Conservation (phyloP, 1,140 invertebrate genomes). For the Heliconius hewitsoni region DNA sequence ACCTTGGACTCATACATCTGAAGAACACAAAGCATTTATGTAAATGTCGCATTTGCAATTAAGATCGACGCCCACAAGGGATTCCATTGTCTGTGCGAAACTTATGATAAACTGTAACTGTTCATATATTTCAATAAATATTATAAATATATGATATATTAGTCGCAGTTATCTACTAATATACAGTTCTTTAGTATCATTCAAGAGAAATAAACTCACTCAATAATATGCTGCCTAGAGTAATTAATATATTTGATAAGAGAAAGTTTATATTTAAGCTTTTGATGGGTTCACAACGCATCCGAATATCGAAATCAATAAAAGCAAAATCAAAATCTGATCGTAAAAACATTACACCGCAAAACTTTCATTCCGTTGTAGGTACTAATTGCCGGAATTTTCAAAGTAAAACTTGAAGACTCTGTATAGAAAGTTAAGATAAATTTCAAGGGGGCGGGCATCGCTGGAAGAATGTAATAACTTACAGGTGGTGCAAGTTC, state of each 20-base stretch:
- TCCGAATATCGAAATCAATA: slow-evolving; percentile 31
- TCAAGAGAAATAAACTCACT: no score
- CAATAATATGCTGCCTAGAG: no score
- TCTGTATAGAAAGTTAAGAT: slow-evolving; percentile 67
- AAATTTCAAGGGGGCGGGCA: slow-evolving; percentile 61
- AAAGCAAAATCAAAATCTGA: slow-evolving; percentile 42
- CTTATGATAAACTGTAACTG: slow-evolving; percentile 29
- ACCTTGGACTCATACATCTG: slow-evolving; percentile 58
- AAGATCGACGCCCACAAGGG: slow-evolving; percentile 70
- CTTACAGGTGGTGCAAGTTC: slow-evolving; percentile 75
- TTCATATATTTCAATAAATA: slow-evolving; percentile 27
- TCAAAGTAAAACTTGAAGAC: slow-evolving; percentile 71
- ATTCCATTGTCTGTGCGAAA: slow-evolving; percentile 60
- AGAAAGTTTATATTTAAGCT: slow-evolving; percentile 33
- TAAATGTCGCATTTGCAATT: slow-evolving; percentile 77
- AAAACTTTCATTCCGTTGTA: slow-evolving; percentile 54
- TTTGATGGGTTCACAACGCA: slow-evolving; percentile 30
- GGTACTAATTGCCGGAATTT: slow-evolving; percentile 71
- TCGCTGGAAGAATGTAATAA: slow-evolving; percentile 78
- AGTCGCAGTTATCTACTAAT: not conserved
- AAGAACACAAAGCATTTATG: slow-evolving; percentile 69
- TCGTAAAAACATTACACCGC: slow-evolving; percentile 55
- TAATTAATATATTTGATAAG: slow-evolving; percentile 36
- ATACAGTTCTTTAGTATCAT: no score
- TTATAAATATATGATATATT: not conserved